Percentiles rank a stretch among this genome's conserved stretches.
phyloP scores from a whole-genome alignment of 2,888 invertebrate genomes.

The Ophion obscuratus region DNA sequence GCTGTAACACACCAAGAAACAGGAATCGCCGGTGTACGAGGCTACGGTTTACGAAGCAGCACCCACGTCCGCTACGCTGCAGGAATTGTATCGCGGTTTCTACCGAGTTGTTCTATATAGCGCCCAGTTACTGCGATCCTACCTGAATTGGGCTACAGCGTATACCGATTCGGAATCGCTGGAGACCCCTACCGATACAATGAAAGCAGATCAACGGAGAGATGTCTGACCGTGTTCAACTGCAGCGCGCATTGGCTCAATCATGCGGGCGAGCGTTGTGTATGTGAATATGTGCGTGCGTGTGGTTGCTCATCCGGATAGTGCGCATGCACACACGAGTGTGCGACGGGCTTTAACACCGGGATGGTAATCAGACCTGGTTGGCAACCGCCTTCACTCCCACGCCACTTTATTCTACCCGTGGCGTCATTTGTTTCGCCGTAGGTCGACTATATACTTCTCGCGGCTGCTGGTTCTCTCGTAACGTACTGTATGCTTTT shows the following conservation, averaged over 20 bases:
- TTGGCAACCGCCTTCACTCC: slow-evolving; percentile 71
- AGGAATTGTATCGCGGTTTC: slow-evolving; percentile 55
- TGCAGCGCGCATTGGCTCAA: slow-evolving; percentile 18
- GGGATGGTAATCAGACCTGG: slow-evolving; percentile 69
- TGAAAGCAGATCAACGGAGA: slow-evolving; percentile 43
- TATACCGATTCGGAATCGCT: slow-evolving; percentile 36
- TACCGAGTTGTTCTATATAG: slow-evolving; percentile 16
- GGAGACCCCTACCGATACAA: slow-evolving; percentile 42
- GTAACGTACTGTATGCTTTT: slow-evolving; percentile 56
- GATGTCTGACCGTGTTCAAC: slow-evolving; percentile 44
- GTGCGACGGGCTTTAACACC: slow-evolving; percentile 64
- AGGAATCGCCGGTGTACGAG: slow-evolving; percentile 36
- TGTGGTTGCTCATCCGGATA: not conserved
- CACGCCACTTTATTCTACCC: slow-evolving; percentile 70
- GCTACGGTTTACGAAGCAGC: slow-evolving; percentile 44
- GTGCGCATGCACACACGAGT: slow-evolving; percentile 15
- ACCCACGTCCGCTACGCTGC: slow-evolving; percentile 28
- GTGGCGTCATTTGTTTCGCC: slow-evolving; percentile 69
- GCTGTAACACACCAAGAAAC: slow-evolving; percentile 43
- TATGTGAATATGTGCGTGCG: not conserved
- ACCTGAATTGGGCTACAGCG: slow-evolving; percentile 29
- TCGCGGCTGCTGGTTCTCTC: slow-evolving; percentile 38
- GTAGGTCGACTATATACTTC: slow-evolving; percentile 48
- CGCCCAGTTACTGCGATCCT: slow-evolving; percentile 19
- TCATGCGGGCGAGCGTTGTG: not conserved